Base-by-base conservation (phyloP, 2,113 vertebrate genomes). In the Alaudala cheleensis region DNA sequence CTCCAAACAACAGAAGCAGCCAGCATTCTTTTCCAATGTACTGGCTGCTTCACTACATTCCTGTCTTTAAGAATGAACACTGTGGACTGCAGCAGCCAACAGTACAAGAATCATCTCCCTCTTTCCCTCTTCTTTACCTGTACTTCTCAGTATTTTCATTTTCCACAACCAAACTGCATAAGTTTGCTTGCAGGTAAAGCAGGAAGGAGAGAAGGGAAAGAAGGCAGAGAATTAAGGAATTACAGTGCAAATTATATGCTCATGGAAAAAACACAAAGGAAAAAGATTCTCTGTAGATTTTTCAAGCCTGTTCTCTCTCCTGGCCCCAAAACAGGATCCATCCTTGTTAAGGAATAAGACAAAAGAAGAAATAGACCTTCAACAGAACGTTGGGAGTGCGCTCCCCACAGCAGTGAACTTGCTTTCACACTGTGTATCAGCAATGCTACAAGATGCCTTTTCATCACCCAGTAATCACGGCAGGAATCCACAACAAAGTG, bases 351-450 rank as follows among this genome's bases (percentile, higher is more conserved):
- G 56, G 56, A 86, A 2, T 49, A 81, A n/a, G n/a, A n/a, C n/a
- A n/a, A n/a, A n/a, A n/a, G n/a, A 53, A 13, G 56, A 51, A 86
- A 2, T 49, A 81, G 64, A 83, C 29, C 58, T 86, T 81, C 80
- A 24, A 20, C 17, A 56, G 56, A 78, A 58, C 2, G 3, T 0
- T 1, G 3, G 33, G n/a, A 85, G 4, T 0, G 2, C 3, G 22
- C 25, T 80, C 44, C 16, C 23, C 47, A 64, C 9, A 39, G 61
- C 22, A 33, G 31, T 4, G 29, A 73, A 42, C 64, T 61, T 73
- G 50, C 42, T 61, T 76, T 95, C 54, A 81, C 49, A 20, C 44
- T 1, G 4, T 3, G 4, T 10, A 42, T 37, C 64, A 53, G 70
- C 47, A 42, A 11, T 4, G 6, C 37, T 12, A 28, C 0, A 0